These are phyloP conservation scores for Anguilla megastoma DNA, from an alignment of 2,797 vertebrate genomes.

Conservation along the genomic window DNA sequence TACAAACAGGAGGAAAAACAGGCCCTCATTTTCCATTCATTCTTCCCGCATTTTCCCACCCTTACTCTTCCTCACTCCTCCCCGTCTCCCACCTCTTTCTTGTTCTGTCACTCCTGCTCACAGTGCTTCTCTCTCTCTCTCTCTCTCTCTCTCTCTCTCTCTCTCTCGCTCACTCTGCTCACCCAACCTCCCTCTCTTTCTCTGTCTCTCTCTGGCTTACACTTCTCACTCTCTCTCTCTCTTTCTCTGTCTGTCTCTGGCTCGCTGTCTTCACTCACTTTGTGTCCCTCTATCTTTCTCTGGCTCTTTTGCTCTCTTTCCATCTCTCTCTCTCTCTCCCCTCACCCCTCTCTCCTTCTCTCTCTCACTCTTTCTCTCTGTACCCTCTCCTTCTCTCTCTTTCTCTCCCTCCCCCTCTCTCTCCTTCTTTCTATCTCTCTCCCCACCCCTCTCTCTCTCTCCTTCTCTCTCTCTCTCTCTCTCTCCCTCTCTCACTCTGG, in stretches of 20 bases:
- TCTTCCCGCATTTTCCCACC: not conserved
- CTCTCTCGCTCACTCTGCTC: too few relatives aligned
- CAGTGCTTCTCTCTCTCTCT: conserved; percentile 10
- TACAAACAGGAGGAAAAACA: not conserved
- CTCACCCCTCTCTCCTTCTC: not conserved
- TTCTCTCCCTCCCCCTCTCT: conserved; percentile 14
- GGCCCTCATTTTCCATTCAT: conserved; percentile 9
- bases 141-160: not conserved
- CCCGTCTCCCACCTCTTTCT: not conserved
- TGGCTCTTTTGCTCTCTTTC: not conserved
- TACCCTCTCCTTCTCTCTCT: not conserved
- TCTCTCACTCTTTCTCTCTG: not conserved
- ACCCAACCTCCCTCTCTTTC: conserved; percentile 4
- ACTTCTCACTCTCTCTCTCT: not conserved
- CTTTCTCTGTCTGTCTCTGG: not conserved
- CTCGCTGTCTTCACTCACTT: not conserved
- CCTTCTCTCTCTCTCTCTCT: conserved; percentile 17
- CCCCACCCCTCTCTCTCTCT: conserved; percentile 9
- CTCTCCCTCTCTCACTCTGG: conserved; percentile 5
- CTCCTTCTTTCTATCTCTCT: not conserved
- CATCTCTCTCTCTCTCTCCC: not conserved
- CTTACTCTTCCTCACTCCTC: not conserved
- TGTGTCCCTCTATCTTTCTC: too few relatives aligned
- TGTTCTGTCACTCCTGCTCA: not conserved
- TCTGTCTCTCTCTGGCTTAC: not conserved